A percentile compares a stretch with the other conserved stretches of the same genome.
Conservation (phyloP, 2,888 invertebrate species). For the Neoscelio sp. region DNA sequence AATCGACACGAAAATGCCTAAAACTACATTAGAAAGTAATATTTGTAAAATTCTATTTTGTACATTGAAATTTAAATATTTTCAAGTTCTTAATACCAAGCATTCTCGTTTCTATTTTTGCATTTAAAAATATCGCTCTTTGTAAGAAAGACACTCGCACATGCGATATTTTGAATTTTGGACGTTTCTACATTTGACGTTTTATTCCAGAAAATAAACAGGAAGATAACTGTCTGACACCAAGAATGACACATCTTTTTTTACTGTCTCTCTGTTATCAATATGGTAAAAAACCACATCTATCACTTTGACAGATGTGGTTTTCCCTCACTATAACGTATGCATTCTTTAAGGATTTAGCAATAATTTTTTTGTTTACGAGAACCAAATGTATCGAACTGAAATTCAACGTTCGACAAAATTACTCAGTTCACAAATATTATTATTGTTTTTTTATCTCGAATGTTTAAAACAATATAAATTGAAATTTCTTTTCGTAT, state of each 20-base stretch:
- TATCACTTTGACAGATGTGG: conserved; percentile 46
- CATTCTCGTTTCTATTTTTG: background rate
- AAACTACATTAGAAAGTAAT: background rate
- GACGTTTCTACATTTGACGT: conserved; percentile 18
- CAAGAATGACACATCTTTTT: conserved; percentile 43
- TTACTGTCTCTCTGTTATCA: conserved; percentile 49
- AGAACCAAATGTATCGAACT: too few relatives aligned
- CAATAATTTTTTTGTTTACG: conserved; percentile 4
- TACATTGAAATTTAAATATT: too few relatives aligned
- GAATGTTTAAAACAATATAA: too few relatives aligned
- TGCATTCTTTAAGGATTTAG: conserved; percentile 33
- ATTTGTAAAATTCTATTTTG: too few relatives aligned
- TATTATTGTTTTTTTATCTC: background rate
- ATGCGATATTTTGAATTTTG: conserved; percentile 15
- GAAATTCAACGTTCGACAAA: background rate
- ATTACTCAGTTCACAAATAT: too few relatives aligned
- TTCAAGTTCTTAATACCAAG: too few relatives aligned
- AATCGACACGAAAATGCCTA: background rate
- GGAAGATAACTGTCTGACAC: conserved; percentile 49
- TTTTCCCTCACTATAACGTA: conserved; percentile 43
- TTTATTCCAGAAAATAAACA: conserved; percentile 41
- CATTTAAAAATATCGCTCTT: conserved; percentile 4
- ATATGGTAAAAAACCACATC: conserved; percentile 39
- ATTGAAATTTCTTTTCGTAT: too few relatives aligned
- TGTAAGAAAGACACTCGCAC: background rate